These are phyloP conservation scores for Patella depressa DNA, from an alignment of 2,888 invertebrate species.

Conservation along the genomic window DNA sequence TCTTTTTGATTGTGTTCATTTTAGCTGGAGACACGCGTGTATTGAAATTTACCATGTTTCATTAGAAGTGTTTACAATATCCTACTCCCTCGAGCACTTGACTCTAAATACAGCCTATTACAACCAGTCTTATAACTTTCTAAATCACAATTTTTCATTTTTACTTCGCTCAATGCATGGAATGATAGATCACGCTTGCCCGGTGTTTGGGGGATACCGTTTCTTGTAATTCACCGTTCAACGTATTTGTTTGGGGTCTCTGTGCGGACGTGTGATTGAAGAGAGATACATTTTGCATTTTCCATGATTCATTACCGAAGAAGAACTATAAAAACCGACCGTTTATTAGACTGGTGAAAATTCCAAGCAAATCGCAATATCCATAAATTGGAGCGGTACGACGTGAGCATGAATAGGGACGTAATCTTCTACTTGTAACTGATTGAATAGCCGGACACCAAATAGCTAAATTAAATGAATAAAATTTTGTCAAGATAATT, in stretches of 20 bases:
- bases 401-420: not conserved
- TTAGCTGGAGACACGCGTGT: too few relatives aligned
- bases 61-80: slow-evolving; percentile 1
- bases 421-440: too few relatives aligned
- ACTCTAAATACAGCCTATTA: not conserved
- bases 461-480: too few relatives aligned
- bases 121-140: not conserved
- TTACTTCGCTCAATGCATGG: not conserved
- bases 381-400: not conserved
- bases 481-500: too few relatives aligned
- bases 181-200: slow-evolving; percentile 5
- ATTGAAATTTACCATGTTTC: not conserved
- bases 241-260: too few relatives aligned
- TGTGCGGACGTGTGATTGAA: too few relatives aligned
- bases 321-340: not conserved
- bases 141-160: not conserved
- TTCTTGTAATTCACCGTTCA: too few relatives aligned
- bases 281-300: too few relatives aligned
- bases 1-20: too few relatives aligned
- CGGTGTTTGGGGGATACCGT: not conserved
- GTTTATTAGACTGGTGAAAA: not conserved
- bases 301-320: too few relatives aligned
- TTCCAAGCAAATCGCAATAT: not conserved
- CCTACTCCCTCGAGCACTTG: not conserved
- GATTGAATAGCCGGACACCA: too few relatives aligned